These are phyloP conservation scores for Trinorchestia longiramus DNA, from an alignment of 1,140 invertebrate species.

Conservation along the genomic window DNA sequence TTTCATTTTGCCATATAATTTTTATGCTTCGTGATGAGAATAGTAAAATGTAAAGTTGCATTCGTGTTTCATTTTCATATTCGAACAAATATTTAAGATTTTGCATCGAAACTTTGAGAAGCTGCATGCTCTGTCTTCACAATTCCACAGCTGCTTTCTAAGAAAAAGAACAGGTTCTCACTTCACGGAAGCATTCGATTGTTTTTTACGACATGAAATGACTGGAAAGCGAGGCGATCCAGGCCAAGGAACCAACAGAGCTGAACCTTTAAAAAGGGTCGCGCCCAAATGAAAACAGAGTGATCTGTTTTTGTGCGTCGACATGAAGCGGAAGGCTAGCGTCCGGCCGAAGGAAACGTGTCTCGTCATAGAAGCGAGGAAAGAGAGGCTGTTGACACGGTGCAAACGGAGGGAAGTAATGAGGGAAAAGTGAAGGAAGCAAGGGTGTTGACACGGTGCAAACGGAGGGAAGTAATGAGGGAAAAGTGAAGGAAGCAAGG, in stretches of 20 bases:
- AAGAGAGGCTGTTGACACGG: not conserved
- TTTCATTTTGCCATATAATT: not conserved
- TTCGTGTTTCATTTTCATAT: not conserved
- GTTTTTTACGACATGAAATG: not conserved
- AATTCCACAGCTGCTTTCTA: not conserved
- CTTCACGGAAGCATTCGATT: not conserved
- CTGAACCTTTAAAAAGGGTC: not conserved
- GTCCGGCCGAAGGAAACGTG: not conserved
- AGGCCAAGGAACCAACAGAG: constrained; percentile 17
- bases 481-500: not conserved
- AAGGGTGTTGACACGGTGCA: not conserved
- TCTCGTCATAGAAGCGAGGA: not conserved
- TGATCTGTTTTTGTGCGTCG: not conserved
- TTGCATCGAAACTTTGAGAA: not conserved
- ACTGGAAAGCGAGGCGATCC: not conserved
- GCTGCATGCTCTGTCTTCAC: not conserved
- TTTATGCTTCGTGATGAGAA: not conserved
- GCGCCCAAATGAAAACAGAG: constrained; percentile 6
- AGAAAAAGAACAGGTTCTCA: not conserved
- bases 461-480: not conserved
- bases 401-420: not conserved
- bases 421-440: too few species aligned
- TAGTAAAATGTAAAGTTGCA: not conserved
- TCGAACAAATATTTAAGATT: not conserved
- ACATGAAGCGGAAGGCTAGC: not conserved